Conservation (phyloP, 2,888 invertebrate species). For the Mythimna loreyi region DNA sequence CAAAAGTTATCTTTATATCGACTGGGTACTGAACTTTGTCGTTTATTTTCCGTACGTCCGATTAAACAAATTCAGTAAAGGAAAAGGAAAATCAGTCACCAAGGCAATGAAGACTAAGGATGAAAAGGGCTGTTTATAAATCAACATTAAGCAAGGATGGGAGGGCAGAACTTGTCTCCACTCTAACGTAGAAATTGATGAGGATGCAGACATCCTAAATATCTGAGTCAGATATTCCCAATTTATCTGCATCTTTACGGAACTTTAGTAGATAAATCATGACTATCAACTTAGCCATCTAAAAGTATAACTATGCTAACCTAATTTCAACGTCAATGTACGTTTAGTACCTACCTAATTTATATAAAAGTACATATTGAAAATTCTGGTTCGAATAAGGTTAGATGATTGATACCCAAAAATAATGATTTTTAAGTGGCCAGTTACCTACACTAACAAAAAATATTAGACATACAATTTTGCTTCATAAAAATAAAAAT, state of each 20-base stretch:
- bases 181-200: conserved; percentile 21
- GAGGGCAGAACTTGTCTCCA: conserved; percentile 11
- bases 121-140: conserved; percentile 36
- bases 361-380: too few relatives aligned
- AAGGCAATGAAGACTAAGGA: conserved; percentile 17
- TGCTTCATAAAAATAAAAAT: too few relatives aligned
- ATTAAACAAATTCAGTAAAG: not conserved
- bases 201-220: conserved; percentile 1
- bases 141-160: conserved; percentile 38
- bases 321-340: too few relatives aligned
- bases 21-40: not conserved
- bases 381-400: too few relatives aligned
- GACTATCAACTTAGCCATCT: not conserved
- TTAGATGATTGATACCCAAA: too few relatives aligned
- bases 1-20: not conserved
- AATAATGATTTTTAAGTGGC: too few relatives aligned
- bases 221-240: conserved; percentile 3
- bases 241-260: not conserved
- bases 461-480: too few relatives aligned
- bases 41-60: not conserved
- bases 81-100: conserved; percentile 15
- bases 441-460: too few relatives aligned
- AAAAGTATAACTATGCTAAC: too few relatives aligned
- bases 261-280: not conserved
- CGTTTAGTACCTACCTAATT: too few relatives aligned